These are phyloP conservation scores for Brachyalestes nurse DNA, from an alignment of 2,797 vertebrate genomes.

Conservation along the genomic window DNA sequence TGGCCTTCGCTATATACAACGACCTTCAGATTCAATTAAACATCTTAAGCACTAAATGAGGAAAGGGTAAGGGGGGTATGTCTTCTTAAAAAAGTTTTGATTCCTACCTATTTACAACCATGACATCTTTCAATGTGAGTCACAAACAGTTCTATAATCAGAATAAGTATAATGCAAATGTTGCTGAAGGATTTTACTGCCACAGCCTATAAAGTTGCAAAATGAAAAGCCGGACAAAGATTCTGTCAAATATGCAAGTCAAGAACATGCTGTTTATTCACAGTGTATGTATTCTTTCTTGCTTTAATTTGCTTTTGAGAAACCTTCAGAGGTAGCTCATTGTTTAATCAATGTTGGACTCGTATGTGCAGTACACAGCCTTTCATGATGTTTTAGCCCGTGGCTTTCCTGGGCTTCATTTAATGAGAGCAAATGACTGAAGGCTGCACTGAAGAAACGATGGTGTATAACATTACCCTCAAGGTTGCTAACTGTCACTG, in stretches of 20 bases:
- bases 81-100: conserved; percentile 36
- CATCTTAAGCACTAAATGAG: conserved; percentile 49
- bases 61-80: conserved; percentile 17
- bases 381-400: conserved; percentile 44
- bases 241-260: not conserved
- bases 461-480: conserved; percentile 47
- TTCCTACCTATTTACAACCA: conserved; percentile 23
- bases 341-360: conserved; percentile 51
- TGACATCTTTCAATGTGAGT: conserved; percentile 32
- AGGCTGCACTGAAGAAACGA: conserved; percentile 39
- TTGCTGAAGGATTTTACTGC: conserved; percentile 18
- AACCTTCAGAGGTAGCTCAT: conserved; percentile 26
- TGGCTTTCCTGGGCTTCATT: conserved; percentile 36
- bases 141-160: conserved; percentile 36
- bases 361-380: conserved; percentile 10
- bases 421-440: conserved; percentile 41
- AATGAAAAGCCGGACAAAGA: not conserved
- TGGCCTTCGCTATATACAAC: conserved; percentile 43
- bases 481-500: conserved; percentile 49
- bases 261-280: conserved; percentile 25
- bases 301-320: conserved; percentile 27
- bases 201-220: not conserved
- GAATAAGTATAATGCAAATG: conserved; percentile 46
- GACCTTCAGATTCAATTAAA: conserved; percentile 64
- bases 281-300: conserved; percentile 12